Percentiles rank a stretch among this genome's conserved stretches.
Evolutionary conservation across 2,888 invertebrate species (phyloP).

Genomic region (Flexamia atlantica): DNA sequence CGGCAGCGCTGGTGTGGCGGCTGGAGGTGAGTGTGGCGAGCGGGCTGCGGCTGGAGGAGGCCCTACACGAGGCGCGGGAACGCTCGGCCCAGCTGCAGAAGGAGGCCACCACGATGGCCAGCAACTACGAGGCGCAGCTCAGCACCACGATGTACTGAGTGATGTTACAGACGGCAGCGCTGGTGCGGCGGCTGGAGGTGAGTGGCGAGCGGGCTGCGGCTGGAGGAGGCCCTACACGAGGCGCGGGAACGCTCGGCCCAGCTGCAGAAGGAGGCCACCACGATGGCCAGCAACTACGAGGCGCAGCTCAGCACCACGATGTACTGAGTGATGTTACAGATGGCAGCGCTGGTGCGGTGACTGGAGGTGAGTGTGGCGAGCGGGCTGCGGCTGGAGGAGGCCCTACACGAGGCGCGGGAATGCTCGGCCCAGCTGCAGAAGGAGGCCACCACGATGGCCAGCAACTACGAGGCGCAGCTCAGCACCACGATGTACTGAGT

Average conservation of each 20-base stretch:
- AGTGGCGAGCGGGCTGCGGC: slow-evolving; percentile 75
- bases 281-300: slow-evolving; percentile 80
- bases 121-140: slow-evolving; percentile 83
- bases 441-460: no score
- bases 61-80: slow-evolving; percentile 73
- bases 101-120: slow-evolving; percentile 78
- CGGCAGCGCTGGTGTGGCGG: neutral
- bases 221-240: slow-evolving; percentile 73
- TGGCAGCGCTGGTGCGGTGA: no score
- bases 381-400: slow-evolving; percentile 73
- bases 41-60: slow-evolving; percentile 73
- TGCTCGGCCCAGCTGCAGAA: slow-evolving; percentile 76
- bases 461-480: slow-evolving; percentile 83
- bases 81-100: slow-evolving; percentile 76
- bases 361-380: slow-evolving; percentile 78
- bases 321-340: no score
- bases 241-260: slow-evolving; percentile 73
- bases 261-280: slow-evolving; percentile 80
- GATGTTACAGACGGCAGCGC: slow-evolving; percentile 57
- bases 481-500: no score
- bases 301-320: slow-evolving; percentile 86
- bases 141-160: slow-evolving; percentile 79
- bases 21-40: slow-evolving; percentile 78
- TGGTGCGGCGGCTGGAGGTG: slow-evolving; percentile 79
- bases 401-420: slow-evolving; percentile 73